A percentile compares a stretch with the other conserved stretches of the same genome.
Evolutionary conservation across 1,140 invertebrate species (phyloP).

Genomic region (Hyles euphorbiae): DNA sequence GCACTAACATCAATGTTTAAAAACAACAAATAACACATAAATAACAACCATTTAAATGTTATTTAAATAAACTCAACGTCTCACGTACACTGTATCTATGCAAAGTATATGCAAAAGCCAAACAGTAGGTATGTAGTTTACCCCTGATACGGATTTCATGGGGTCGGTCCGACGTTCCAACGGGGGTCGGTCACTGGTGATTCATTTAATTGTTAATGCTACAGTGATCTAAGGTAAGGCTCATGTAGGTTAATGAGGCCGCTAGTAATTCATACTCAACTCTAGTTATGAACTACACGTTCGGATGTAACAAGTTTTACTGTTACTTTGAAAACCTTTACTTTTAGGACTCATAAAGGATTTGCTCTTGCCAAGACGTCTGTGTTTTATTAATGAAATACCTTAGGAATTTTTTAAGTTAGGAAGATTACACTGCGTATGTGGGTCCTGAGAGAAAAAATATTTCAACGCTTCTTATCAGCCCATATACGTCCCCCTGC

Average conservation of each 20-base stretch:
- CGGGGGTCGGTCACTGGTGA: slow-evolving; percentile 15
- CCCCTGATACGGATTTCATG: neutral
- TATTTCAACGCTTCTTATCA: too few species aligned
- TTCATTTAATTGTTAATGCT: slow-evolving; percentile 61
- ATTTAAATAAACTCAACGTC: too few species aligned
- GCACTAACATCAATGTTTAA: too few species aligned
- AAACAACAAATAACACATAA: too few species aligned
- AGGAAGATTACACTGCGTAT: neutral
- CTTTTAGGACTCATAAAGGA: slow-evolving; percentile 24
- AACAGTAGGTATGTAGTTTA: too few species aligned
- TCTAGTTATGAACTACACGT: slow-evolving; percentile 15
- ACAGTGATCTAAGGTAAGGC: slow-evolving; percentile 51
- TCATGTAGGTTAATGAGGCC: slow-evolving; percentile 68
- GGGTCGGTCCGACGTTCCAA: slow-evolving; percentile 12
- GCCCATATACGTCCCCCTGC: too few species aligned
- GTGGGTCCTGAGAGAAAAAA: too few species aligned
- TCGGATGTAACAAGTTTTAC: slow-evolving; percentile 26
- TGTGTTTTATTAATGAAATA: slow-evolving; percentile 2
- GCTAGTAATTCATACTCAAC: slow-evolving; percentile 25
- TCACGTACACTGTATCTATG: too few species aligned
- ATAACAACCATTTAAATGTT: too few species aligned
- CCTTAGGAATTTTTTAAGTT: neutral
- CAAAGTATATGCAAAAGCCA: too few species aligned
- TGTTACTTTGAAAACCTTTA: slow-evolving; percentile 21
- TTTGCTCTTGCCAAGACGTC: slow-evolving; percentile 3